phyloP scores from a whole-genome alignment of 2,797 vertebrate species.

The Darevskia mixta region DNA sequence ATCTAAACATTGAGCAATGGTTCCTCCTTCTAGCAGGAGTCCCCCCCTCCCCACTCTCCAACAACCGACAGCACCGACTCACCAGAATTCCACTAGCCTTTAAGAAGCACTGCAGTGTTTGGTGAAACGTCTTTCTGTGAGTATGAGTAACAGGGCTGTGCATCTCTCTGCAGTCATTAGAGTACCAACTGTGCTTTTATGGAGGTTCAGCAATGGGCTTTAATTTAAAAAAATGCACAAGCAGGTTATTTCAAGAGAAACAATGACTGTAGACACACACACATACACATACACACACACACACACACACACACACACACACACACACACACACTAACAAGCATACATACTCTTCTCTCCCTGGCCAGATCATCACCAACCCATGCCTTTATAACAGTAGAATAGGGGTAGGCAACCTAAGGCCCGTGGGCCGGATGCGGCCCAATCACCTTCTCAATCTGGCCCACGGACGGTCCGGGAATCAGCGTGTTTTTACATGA shows the following conservation, averaged over 20 bases:
- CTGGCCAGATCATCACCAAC: neutral
- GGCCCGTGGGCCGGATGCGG: too few relatives aligned
- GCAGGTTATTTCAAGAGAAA: neutral
- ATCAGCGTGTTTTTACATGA: too few relatives aligned
- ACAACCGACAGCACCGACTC: neutral
- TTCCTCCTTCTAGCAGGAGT: neutral
- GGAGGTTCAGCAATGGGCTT: neutral
- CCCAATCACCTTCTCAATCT: too few relatives aligned
- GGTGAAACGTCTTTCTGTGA: neutral
- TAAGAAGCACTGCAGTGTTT: neutral
- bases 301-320: neutral
- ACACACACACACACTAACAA: neutral
- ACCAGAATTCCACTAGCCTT: neutral
- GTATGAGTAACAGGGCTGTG: neutral
- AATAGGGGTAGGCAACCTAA: too few relatives aligned
- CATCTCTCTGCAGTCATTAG: neutral
- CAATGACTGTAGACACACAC: neutral
- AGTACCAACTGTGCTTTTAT: neutral
- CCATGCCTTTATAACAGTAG: too few relatives aligned
- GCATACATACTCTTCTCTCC: neutral
- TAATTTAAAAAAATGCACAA: slow-evolving; percentile 7
- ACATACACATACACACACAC: too few relatives aligned
- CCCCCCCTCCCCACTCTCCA: neutral
- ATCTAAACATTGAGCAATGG: too few relatives aligned
- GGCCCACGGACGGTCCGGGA: too few relatives aligned